Base-by-base conservation (phyloP, 2,888 invertebrate species). In the Cryptophagus acutangulus region DNA sequence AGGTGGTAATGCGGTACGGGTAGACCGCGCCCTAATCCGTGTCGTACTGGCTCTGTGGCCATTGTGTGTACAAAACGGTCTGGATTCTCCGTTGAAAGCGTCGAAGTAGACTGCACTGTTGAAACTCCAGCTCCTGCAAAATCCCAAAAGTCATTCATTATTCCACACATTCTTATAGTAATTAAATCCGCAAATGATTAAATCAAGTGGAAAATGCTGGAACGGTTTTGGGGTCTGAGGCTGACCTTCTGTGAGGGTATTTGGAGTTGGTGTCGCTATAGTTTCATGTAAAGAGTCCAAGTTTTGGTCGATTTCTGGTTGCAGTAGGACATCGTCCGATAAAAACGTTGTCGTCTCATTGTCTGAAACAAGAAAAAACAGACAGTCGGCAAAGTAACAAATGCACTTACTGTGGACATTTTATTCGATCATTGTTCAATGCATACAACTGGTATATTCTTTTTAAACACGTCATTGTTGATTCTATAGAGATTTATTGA, bases 1-100 rank as follows among this genome's bases (percentile, higher is more conserved):
- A 58, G 46, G 59, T 83, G 83, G 46, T 61, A 66, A 51, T 63
- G 64, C 33, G 63, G 62, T 36, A 31, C 31, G 5, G 31, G 31
- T 15, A 31, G n/a, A 3, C 31, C 31, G 4, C 31, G 31, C 8
- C 31, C 31, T 8, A 15, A 16, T 10, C 31, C 31, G 16, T 31
- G 31, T 16, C 31, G 31, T 9, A 31, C 31, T 3, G 12, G n/a
- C n/a, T 31, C 31, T 16, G 31, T 31, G n/a, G 12, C 31, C 3
- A 31, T 31, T 31, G 31, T 31, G 24, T 20, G 24, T 8, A 6
- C 24, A 6, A 20, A n/a, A 6, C n/a, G 24, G 8, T 14, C 16
- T 15, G 31, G 31, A 10, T 5, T 3, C 3, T n/a, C n/a, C n/a
- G 8, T 12, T 8, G 31, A n/a, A 12, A 16, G 9, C 12, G 12